Conservation (phyloP, 2,113 vertebrate species). For the Morone chrysops region DNA sequence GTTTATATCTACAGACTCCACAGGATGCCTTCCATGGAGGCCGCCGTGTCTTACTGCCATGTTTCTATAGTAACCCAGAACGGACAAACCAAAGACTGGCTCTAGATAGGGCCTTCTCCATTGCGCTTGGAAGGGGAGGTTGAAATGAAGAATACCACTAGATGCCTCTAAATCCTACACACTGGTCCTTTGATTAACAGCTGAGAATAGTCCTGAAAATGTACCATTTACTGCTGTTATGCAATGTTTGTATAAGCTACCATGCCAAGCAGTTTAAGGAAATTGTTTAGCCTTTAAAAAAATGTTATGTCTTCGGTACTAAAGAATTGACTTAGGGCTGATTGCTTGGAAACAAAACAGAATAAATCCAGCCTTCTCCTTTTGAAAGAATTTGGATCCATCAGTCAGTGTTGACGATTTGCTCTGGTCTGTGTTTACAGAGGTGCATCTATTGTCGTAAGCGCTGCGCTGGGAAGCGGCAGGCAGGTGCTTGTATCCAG, state of each 20-base stretch:
- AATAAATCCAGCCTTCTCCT: background rate
- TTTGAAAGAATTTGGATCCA: background rate
- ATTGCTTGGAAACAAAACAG: background rate
- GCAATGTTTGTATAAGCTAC: background rate
- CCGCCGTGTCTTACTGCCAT: too few relatives aligned
- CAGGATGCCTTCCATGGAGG: too few relatives aligned
- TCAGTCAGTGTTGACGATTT: slow-evolving; percentile 30
- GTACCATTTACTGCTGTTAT: background rate
- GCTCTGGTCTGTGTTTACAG: slow-evolving; percentile 78
- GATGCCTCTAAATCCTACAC: too few relatives aligned
- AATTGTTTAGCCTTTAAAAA: background rate
- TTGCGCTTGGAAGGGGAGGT: too few relatives aligned
- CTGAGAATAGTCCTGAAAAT: background rate
- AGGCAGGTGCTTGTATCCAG: slow-evolving; percentile 93
- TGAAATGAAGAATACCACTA: too few relatives aligned
- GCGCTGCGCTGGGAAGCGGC: slow-evolving; percentile 85
- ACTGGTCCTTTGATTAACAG: background rate
- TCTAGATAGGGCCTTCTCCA: too few relatives aligned
- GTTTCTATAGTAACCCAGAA: too few relatives aligned
- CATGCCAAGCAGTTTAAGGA: background rate
- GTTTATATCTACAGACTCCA: too few relatives aligned
- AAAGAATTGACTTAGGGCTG: background rate
- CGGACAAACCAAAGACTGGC: too few relatives aligned
- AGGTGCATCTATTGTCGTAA: slow-evolving; percentile 95
- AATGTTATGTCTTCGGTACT: background rate